Evolutionary conservation across 23 tunicate genomes (phyloP).

Genomic region (Phallusia fumigata): DNA sequence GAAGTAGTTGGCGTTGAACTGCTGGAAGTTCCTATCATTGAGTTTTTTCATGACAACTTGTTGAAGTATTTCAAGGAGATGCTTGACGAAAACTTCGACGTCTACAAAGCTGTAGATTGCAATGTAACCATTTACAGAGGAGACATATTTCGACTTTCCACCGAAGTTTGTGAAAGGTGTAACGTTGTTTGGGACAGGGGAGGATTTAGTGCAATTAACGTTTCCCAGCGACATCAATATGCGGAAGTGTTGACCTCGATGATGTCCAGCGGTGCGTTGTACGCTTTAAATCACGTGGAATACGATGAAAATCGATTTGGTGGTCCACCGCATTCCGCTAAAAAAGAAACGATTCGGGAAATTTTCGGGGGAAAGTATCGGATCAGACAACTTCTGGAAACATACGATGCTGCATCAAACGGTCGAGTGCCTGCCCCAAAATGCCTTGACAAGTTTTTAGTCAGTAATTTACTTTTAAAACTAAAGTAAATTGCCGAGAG

Average conservation of each 20-base stretch:
- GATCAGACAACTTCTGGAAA: not conserved
- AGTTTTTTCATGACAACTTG: conserved; percentile 46
- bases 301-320: conserved; percentile 33
- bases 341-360: not conserved
- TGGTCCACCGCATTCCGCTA: conserved; percentile 47
- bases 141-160: conserved; percentile 47
- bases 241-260: conserved; percentile 23
- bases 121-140: conserved; percentile 69
- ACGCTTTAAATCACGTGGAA: conserved; percentile 15
- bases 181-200: conserved; percentile 79
- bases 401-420: not conserved
- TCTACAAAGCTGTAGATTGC: conserved; percentile 35
- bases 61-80: conserved; percentile 3
- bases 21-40: conserved; percentile 39
- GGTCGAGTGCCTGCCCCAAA: not conserved
- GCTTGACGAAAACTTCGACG: not conserved
- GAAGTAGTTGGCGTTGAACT: conserved; percentile 85
- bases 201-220: conserved; percentile 49
- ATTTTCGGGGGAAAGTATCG: not conserved
- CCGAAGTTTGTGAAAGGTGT: conserved; percentile 46
- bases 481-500: too few relatives aligned
- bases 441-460: not conserved
- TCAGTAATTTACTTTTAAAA: not conserved
- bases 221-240: conserved; percentile 24
- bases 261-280: conserved; percentile 25